Evolutionary conservation across 2,797 vertebrate species (phyloP).

Genomic region (Trichosurus vulpecula): DNA sequence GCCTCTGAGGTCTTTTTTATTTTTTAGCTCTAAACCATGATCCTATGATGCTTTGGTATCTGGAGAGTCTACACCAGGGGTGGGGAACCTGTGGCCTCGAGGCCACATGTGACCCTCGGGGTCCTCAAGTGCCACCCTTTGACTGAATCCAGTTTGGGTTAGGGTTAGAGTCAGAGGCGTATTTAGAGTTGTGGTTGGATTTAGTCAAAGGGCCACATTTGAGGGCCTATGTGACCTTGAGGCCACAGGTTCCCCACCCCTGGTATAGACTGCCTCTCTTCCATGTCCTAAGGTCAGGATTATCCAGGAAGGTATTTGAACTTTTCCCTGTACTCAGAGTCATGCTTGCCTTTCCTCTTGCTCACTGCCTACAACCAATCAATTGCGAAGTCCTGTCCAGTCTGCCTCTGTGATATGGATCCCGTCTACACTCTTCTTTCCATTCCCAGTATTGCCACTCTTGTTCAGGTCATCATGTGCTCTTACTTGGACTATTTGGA

Average conservation of each 20-base stretch:
- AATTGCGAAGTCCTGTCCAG: neutral
- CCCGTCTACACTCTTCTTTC: neutral
- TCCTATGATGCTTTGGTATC: neutral
- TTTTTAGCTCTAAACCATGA: neutral
- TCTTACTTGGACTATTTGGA: neutral
- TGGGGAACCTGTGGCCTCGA: too few species aligned
- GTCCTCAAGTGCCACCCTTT: too few species aligned
- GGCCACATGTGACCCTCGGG: too few species aligned
- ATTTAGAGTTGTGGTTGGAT: too few species aligned
- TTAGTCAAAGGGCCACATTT: too few species aligned
- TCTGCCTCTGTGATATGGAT: neutral
- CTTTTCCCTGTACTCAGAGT: neutral
- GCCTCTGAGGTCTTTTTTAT: neutral
- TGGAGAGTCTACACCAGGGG: neutral
- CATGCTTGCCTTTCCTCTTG: neutral
- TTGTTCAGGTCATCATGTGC: neutral
- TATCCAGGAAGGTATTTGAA: neutral
- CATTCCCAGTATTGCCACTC: neutral
- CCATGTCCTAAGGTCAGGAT: neutral
- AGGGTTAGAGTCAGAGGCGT: too few species aligned
- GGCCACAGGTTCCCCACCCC: too few species aligned
- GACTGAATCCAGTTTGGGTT: too few species aligned
- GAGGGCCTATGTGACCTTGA: too few species aligned
- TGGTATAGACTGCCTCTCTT: neutral
- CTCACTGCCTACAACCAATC: neutral